Evolutionary conservation across 2,113 vertebrate genomes (phyloP).

Genomic region (Hyperopisus bebe): DNA sequence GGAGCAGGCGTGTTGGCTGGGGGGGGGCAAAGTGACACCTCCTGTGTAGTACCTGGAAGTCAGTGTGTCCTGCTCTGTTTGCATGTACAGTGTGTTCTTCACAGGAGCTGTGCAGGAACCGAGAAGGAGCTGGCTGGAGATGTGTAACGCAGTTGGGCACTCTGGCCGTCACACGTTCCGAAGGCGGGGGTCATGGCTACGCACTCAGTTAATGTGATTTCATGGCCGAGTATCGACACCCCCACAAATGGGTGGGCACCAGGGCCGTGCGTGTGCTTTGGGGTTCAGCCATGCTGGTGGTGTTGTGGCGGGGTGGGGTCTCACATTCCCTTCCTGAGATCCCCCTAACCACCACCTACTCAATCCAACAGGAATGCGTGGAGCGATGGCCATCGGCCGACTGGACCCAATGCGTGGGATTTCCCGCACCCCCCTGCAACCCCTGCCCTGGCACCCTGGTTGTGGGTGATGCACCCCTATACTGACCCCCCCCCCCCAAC

Average conservation of each 20-base stretch:
- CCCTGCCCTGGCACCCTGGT: neutral
- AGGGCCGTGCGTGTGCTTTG: neutral
- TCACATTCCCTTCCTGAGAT: slow-evolving; percentile 42
- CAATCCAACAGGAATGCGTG: slow-evolving; percentile 46
- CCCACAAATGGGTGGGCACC: neutral
- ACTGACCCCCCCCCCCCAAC: slow-evolving; percentile 1
- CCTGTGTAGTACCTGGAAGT: neutral
- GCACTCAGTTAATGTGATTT: neutral
- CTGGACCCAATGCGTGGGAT: neutral
- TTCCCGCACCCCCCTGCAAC: neutral
- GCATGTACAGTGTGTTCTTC: neutral
- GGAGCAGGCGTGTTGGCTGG: neutral
- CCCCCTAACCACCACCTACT: slow-evolving; percentile 34
- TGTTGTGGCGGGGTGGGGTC: slow-evolving; percentile 33
- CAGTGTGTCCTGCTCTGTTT: neutral
- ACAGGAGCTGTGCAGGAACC: neutral
- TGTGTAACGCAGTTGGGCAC: neutral
- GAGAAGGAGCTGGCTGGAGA: neutral
- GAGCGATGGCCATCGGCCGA: neutral
- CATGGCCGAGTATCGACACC: neutral
- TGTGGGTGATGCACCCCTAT: slow-evolving; percentile 17
- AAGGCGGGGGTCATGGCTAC: neutral
- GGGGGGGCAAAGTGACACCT: neutral
- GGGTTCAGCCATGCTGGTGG: slow-evolving; percentile 26
- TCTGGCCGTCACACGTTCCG: no score